Base-by-base conservation (phyloP, 2,888 invertebrate genomes). In the Coecobrya sp. region DNA sequence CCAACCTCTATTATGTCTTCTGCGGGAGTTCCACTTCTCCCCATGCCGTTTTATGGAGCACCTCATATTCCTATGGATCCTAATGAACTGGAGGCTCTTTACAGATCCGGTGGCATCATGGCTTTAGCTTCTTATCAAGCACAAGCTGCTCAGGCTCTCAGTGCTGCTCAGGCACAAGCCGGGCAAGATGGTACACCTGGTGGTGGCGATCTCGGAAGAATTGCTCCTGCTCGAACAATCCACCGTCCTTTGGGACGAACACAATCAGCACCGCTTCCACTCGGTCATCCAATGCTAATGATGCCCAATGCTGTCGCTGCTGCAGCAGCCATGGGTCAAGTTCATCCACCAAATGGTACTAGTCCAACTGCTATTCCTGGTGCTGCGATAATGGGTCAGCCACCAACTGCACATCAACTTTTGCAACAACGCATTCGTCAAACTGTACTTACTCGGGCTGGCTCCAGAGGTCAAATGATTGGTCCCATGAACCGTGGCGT, bases 241-340 rank as follows among this genome's bases (percentile, higher is more conserved):
- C 98, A 98, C 95, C 96, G 98, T 85, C 98, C 98, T 49, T 96
- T 99, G 95, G 98, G 98, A 92, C 97, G 99, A 95, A 99, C 99
- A 91, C 99, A 99, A 96, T 99, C 99, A 73, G 99, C 99, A 2
- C 98, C 98, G 0, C 96, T 98, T 95, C 98, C 98, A 36, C 96
- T 99, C 89, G 98, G 98, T 0, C 98, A 98, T 96, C 98, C 98
- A 30, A 97, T 98, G 97, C 97, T 98, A 30, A 93, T 94, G 68
- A 93, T 94, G 93, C 93, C 89, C 30, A 93, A 89, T 49, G 92
- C 91, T 16, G 93, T 93, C 3, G 94, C 93, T 22, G 93, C 92
- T 25, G 94, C 93, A 11, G 93, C 93, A 13, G 94, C 93, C 11
- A 91, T 92, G 25, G 93, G 94, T 45, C 92, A 93, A 27, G 88